Conservation (phyloP, 2,113 vertebrate genomes). For the Raja brachyura region DNA sequence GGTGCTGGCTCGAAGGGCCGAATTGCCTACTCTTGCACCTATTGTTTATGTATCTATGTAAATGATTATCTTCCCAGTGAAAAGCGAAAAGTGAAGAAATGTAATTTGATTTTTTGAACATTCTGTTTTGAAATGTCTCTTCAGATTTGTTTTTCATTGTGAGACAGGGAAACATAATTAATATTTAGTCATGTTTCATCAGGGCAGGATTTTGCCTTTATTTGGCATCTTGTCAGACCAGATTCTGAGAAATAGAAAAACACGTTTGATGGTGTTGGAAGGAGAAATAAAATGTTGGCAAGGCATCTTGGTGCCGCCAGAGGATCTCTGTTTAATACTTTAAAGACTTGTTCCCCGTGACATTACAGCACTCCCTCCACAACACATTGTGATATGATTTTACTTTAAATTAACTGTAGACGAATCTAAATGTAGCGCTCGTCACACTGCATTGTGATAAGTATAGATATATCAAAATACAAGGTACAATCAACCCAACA, state of each 20-base stretch:
- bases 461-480: background rate
- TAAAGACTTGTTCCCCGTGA: background rate
- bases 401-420: background rate
- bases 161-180: background rate
- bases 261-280: background rate
- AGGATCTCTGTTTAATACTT: background rate
- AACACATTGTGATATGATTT: too few relatives aligned
- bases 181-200: background rate
- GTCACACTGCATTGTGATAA: too few relatives aligned
- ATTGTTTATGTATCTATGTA: too few relatives aligned
- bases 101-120: too few relatives aligned
- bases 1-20: too few relatives aligned
- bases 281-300: background rate
- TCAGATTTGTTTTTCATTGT: too few relatives aligned
- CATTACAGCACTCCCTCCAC: too few relatives aligned
- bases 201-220: background rate
- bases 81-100: too few relatives aligned
- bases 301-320: background rate
- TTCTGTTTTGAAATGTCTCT: too few relatives aligned
- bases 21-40: too few relatives aligned
- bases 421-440: too few relatives aligned
- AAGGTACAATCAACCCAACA: background rate
- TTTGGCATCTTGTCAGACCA: background rate
- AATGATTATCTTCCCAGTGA: too few relatives aligned
- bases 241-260: background rate